Percentiles rank a stretch among this genome's conserved stretches.
Evolutionary conservation across 2,113 vertebrate genomes (phyloP).

Genomic region (Sigmodon hispidus): DNA sequence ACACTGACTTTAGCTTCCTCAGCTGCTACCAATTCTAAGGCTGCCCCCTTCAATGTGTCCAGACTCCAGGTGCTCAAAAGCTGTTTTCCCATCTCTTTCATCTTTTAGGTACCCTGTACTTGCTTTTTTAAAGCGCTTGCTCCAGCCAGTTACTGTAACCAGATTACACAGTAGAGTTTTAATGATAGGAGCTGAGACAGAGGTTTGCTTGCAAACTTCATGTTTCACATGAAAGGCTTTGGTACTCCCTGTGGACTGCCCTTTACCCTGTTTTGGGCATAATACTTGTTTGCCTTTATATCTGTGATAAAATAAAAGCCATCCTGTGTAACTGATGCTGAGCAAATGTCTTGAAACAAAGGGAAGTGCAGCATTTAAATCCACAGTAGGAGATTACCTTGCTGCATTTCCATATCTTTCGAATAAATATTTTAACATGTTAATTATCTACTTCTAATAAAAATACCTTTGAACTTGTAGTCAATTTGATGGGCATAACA

Average conservation of each 20-base stretch:
- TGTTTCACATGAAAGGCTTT: constrained; percentile 71
- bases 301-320: constrained; percentile 75
- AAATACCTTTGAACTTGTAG: constrained; percentile 87
- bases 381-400: constrained; percentile 82
- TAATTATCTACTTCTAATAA: constrained; percentile 88
- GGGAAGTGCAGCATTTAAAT: constrained; percentile 77
- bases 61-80: background rate
- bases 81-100: constrained; percentile 52
- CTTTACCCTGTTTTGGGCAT: constrained; percentile 73
- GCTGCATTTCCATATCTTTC: constrained; percentile 84
- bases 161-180: constrained; percentile 51
- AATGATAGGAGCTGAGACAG: background rate
- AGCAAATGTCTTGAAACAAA: constrained; percentile 82
- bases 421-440: constrained; percentile 88
- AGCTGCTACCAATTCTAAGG: background rate
- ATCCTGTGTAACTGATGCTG: constrained; percentile 62
- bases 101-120: constrained; percentile 54
- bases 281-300: constrained; percentile 79
- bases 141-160: constrained; percentile 47
- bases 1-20: constrained; percentile 1
- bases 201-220: constrained; percentile 69
- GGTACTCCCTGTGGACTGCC: constrained; percentile 55
- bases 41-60: background rate
- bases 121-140: constrained; percentile 61
- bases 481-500: constrained; percentile 82